Conservation (phyloP, 2,888 invertebrate species). For the Ichneumoninae sp. region DNA sequence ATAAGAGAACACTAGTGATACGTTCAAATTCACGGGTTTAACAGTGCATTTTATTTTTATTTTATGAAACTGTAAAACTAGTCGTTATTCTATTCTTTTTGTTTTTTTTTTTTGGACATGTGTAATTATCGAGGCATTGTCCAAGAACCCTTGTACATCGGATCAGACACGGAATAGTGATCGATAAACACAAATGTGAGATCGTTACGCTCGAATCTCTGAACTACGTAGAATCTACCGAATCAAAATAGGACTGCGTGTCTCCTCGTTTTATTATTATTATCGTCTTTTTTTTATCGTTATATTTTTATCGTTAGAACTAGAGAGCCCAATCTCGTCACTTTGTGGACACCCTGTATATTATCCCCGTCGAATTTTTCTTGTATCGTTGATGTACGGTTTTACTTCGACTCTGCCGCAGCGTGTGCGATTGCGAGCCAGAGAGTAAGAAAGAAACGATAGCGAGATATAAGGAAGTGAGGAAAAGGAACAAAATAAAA, state of each 20-base stretch:
- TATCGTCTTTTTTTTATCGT: constrained; percentile 62
- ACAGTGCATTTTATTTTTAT: constrained; percentile 22
- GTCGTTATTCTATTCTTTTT: constrained; percentile 57
- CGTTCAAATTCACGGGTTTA: constrained; percentile 40
- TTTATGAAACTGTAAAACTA: constrained; percentile 56
- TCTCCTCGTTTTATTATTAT: constrained; percentile 10
- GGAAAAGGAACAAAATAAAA: constrained; percentile 19
- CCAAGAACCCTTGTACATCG: constrained; percentile 31
- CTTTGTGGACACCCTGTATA: constrained; percentile 76
- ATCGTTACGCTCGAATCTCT: constrained; percentile 28
- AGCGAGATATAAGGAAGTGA: constrained; percentile 21
- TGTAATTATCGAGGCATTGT: constrained; percentile 15
- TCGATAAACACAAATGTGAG: constrained; percentile 15
- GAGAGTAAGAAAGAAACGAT: constrained; percentile 14
- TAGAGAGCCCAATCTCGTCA: constrained; percentile 22
- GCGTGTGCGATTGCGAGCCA: constrained; percentile 37
- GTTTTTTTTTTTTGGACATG: not conserved
- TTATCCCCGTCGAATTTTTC: constrained; percentile 69
- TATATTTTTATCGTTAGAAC: constrained; percentile 66
- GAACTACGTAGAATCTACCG: constrained; percentile 25
- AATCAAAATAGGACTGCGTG: constrained; percentile 51
- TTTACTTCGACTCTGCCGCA: constrained; percentile 37
- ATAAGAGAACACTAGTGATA: constrained; percentile 40
- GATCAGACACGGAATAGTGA: constrained; percentile 3
- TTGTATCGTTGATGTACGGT: constrained; percentile 63